A percentile compares a stretch with the other conserved stretches of the same genome.
phyloP scores from a whole-genome alignment of 1,140 invertebrate genomes.

The Drosophila parvula region DNA sequence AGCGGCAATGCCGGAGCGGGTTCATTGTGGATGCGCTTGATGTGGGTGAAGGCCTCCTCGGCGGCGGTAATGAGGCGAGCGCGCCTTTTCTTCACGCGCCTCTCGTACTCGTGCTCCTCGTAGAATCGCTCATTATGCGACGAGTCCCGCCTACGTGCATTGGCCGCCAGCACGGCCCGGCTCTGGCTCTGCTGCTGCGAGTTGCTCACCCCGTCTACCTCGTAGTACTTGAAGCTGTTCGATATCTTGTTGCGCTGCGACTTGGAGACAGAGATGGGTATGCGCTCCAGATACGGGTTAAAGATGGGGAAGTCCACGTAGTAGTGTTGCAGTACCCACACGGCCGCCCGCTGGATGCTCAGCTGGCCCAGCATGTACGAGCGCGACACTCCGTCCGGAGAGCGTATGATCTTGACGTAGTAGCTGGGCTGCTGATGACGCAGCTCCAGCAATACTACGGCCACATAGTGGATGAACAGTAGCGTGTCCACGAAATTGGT shows the following conservation, averaged over 20 bases:
- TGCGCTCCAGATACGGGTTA: slow-evolving; percentile 97
- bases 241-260: slow-evolving; percentile 89
- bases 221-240: slow-evolving; percentile 97
- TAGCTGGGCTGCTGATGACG: slow-evolving; percentile 95
- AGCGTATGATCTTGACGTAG: slow-evolving; percentile 95
- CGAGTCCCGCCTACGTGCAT: slow-evolving; percentile 90
- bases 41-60: slow-evolving; percentile 98
- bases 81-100: slow-evolving; percentile 94
- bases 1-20: slow-evolving; percentile 89
- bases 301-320: slow-evolving; percentile 98
- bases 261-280: slow-evolving; percentile 90
- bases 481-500: slow-evolving; percentile 96
- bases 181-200: slow-evolving; percentile 88
- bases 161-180: slow-evolving; percentile 88
- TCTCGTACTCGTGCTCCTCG: slow-evolving; percentile 98
- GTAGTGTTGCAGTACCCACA: slow-evolving; percentile 97
- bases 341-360: slow-evolving; percentile 97
- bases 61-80: slow-evolving; percentile 95
- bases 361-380: slow-evolving; percentile 95
- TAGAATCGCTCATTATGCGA: slow-evolving; percentile 99
- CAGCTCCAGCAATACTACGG: slow-evolving; percentile 96
- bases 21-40: slow-evolving; percentile 91
- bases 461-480: slow-evolving; percentile 97
- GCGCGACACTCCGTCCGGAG: slow-evolving; percentile 95
- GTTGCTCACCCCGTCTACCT: slow-evolving; percentile 94